Evolutionary conservation across 2,888 invertebrate genomes (phyloP), one percentile per base, ranked within the genome.

Genomic region (Pherbina coryleti): DNA sequence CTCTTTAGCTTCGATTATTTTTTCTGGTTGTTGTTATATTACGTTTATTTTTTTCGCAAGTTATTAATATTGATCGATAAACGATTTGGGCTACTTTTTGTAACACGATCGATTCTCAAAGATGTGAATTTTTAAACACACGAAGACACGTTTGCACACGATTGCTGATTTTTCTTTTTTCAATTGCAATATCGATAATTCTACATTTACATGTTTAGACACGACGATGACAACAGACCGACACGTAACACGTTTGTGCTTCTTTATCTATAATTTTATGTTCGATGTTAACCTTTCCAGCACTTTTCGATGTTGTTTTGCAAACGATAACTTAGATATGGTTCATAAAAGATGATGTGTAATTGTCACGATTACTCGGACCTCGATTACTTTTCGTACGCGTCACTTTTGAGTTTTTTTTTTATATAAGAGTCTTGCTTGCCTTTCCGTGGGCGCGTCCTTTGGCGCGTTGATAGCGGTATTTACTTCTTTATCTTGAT

Each of bases 401-500:
- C 28, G 62, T 70, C 25, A 51, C 49, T 49, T 70, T 5, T 55
- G 28, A 70, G 53, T 53, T 51, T 28, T 11, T 70, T 75, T 74
- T 76, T 55, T 17, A 57, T 74, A 62, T 66, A 51, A 74, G 51
- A 51, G 69, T 76, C 49, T 78, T 57, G 77, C 78, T 67, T 44
- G 44, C 11, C 44, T 44, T 44, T 73, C 76, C 76, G 67, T 44
- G 69, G n/a, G 19, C 64, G 75, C 28, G 17, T 44, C 5, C 49
- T 80, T 1, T 11, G 44, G 44, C 44, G 44, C 44, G 14, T 11
- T 44, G 14, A 14, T 44, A 37, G 44, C 44, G 11, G 14, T 44
- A 67, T 71, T 81, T 84, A 84, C 76, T 75, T 67, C 84, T 87
- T 86, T 71, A 86, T 83, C 81, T 88, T 86, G 80, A 88, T 87